These are phyloP conservation scores for Hydrotaea cyrtoneurina DNA, from an alignment of 2,888 invertebrate genomes.

Conservation along the genomic window DNA sequence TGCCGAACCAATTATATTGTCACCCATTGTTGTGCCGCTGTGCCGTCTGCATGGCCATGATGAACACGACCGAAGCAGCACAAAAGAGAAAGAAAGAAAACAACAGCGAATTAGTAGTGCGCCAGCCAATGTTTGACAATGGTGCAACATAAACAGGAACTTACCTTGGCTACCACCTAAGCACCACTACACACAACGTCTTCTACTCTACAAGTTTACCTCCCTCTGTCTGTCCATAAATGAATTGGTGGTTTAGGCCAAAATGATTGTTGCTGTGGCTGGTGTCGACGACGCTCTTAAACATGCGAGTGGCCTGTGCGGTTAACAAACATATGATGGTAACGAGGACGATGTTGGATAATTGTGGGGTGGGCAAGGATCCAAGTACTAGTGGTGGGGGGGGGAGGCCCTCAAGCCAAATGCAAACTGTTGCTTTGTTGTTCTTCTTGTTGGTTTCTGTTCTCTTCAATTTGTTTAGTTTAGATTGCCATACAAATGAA, in stretches of 20 bases:
- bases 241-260: conserved; percentile 3
- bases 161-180: background rate
- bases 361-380: background rate
- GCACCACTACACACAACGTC: background rate
- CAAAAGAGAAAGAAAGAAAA: background rate
- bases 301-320: background rate
- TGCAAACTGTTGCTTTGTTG: conserved; percentile 22
- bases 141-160: too few relatives aligned
- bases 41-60: background rate
- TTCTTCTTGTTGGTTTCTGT: background rate
- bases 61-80: conserved; percentile 10
- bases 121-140: too few relatives aligned
- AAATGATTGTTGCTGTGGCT: conserved; percentile 2
- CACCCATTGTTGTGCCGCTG: conserved; percentile 75
- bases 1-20: conserved; percentile 84
- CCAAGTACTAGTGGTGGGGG: too few relatives aligned
- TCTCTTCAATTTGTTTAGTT: conserved; percentile 1
- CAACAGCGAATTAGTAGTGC: background rate
- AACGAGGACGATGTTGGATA: background rate
- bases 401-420: background rate
- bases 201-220: background rate
- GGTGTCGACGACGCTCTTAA: background rate
- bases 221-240: background rate
- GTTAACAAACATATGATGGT: background rate
- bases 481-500: background rate